These are phyloP conservation scores for Kradibia gibbosae DNA, from an alignment of 1,140 invertebrate genomes.

Conservation along the genomic window DNA sequence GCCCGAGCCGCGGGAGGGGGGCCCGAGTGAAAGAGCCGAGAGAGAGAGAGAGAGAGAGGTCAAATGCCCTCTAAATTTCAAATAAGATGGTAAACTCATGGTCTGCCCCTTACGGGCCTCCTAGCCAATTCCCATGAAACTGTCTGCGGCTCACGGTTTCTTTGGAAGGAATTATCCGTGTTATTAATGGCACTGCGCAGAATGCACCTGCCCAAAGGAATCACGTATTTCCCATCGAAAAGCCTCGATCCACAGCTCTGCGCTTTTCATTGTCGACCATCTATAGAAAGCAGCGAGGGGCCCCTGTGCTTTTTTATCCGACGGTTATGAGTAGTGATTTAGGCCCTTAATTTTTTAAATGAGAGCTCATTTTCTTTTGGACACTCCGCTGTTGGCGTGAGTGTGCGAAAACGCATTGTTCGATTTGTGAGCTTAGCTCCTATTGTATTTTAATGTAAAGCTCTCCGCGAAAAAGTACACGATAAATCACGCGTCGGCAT, in stretches of 20 bases:
- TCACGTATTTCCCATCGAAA: constrained; percentile 51
- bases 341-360: constrained; percentile 10
- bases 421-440: background rate
- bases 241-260: constrained; percentile 26
- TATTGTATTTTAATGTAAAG: background rate
- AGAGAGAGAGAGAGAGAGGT: constrained; percentile 33
- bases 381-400: background rate
- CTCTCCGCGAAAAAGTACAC: background rate
- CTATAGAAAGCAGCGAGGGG: constrained; percentile 22
- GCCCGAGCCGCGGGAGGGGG: no score
- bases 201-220: constrained; percentile 52
- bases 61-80: constrained; percentile 49
- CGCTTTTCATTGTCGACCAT: constrained; percentile 24
- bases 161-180: constrained; percentile 53
- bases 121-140: constrained; percentile 32
- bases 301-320: background rate
- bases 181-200: constrained; percentile 54
- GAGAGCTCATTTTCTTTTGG: constrained; percentile 17
- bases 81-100: constrained; percentile 50
- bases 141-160: constrained; percentile 9
- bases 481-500: background rate
- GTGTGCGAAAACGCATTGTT: background rate
- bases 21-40: background rate
- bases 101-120: constrained; percentile 39
- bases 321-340: constrained; percentile 40